Base-by-base conservation (phyloP, 2,113 vertebrate species). In the Clarias batrachus region DNA sequence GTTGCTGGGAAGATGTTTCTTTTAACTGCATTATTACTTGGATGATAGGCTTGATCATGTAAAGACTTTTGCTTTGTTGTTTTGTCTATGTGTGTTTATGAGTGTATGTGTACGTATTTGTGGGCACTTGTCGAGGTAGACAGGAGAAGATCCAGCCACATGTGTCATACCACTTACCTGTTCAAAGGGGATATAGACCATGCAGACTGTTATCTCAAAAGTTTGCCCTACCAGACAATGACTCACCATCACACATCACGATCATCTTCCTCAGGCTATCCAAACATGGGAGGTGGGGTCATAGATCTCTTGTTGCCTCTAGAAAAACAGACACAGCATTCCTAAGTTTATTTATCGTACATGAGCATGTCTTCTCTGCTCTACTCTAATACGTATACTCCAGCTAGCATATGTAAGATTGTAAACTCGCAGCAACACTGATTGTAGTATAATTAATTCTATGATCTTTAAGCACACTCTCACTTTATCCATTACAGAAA, bases 401-500 rank as follows among this genome's bases (percentile, higher is more conserved):
- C 65, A 79, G 48, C 8, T 7, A 48, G 48, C 48, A 48, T 48
- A 48, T 48, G 6, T 8, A 48, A 48, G 48, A 48, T 48, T 48
- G 48, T 48, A 48, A 48, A 62, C 63, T 71, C 63, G 56, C 10
- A 78, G 25, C 57, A 68, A 8, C 66, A 83, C 59, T 3, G 17
- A 41, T 23, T 85, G 30, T 82, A 48, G 48, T 8, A 48, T 48
- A 48, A 7, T 16, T 41, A 62, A 19, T 30, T 62, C 48, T 30
- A 85, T 74, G n/a, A 37, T 70, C 56, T 85, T 16, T 65, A 54
- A 41, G n/a, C 48, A 70, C 33, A 83, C 59, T 76, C 62, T 87
- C 73, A 86, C 52, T 87, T 79, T 89, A 83, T 65, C 86, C 86
- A 89, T 86, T 89, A 87, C 85, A 23, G 76, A 85, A 86, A 76